Conservation (phyloP, 2,113 vertebrate genomes). For the Centropus bengalensis region DNA sequence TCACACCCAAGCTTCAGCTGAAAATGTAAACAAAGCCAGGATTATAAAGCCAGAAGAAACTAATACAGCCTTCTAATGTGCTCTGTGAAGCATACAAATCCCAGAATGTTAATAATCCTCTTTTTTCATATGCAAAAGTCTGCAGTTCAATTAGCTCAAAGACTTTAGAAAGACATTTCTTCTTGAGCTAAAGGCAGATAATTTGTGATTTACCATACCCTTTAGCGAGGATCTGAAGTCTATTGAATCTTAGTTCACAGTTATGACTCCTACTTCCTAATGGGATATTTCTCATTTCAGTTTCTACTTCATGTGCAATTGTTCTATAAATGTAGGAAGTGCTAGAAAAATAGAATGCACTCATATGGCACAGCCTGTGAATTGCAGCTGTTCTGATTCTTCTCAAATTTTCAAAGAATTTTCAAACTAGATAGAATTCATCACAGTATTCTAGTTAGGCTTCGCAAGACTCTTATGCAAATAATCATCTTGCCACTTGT, state of each 20-base stretch:
- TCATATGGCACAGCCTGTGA: neutral
- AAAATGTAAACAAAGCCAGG: neutral
- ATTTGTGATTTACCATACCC: neutral
- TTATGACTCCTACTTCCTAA: neutral
- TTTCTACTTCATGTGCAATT: neutral
- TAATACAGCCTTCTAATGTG: neutral
- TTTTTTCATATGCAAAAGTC: neutral
- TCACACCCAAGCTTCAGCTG: neutral
- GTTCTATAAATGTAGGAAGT: neutral
- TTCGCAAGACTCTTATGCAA: neutral
- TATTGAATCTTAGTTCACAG: neutral
- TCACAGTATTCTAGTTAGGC: neutral
- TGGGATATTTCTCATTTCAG: neutral
- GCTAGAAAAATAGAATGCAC: neutral
- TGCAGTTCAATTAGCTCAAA: conserved; percentile 13
- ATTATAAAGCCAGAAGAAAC: neutral
- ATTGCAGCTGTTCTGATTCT: neutral
- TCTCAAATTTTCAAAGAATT: neutral
- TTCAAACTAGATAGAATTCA: neutral
- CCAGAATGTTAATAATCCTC: neutral
- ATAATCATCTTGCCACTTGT: neutral
- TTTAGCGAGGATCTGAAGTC: neutral
- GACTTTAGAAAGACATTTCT: neutral
- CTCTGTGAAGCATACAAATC: neutral
- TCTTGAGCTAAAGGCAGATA: neutral